Evolutionary conservation across 2,113 vertebrate genomes (phyloP), one percentile per base, ranked within the genome.

Genomic region (Pomatostomus ruficeps): DNA sequence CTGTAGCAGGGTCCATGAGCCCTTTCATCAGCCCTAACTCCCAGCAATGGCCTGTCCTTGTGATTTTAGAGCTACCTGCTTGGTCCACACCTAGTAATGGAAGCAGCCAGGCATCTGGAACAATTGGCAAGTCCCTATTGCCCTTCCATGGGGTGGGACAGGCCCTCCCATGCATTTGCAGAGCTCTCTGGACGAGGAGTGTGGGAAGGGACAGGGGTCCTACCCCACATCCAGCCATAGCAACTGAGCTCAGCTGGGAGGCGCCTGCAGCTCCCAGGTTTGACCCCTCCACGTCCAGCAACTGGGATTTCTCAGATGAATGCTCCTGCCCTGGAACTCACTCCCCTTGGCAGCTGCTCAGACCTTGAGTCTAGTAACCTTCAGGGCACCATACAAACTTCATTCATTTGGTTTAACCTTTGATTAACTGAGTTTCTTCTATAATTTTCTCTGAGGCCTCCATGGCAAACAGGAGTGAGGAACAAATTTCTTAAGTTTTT

Each of bases 351-450:
- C 95, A 83, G 70, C 40, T 2, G 3, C 76, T 94, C 79, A 95
- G 76, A 81, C 85, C 72, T 93, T 82, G 52, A 92, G 76, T 91
- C 82, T 66, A 89, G 75, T 77, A 84, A 95, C 91, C 87, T 97
- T 95, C 91, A 82, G 81, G 72, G 43, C 93, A 85, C 79, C 29
- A 14, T 14, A 73, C 68, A 88, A 82, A 58, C 70, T 55, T 86
- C 66, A 54, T 92, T 96, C 55, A 26, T 96, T 93, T 82, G 76
- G 58, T 79, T 89, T 88, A 88, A 81, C 43, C 24, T 95, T 91
- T 0, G 2, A 90, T 91, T 85, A 90, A 89, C 82, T 61, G 42
- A 40, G 28, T 85, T 91, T 85, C 62, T 93, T 73, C 70, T 72
- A 16, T 40, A 77, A 71, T 59, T 82, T 85, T 79, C 55, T 70